Percentiles rank a stretch among this genome's conserved stretches.
These are phyloP conservation scores for Cynoglossus semilaevis DNA, from an alignment of 2,113 vertebrate species.

Conservation along the genomic window DNA sequence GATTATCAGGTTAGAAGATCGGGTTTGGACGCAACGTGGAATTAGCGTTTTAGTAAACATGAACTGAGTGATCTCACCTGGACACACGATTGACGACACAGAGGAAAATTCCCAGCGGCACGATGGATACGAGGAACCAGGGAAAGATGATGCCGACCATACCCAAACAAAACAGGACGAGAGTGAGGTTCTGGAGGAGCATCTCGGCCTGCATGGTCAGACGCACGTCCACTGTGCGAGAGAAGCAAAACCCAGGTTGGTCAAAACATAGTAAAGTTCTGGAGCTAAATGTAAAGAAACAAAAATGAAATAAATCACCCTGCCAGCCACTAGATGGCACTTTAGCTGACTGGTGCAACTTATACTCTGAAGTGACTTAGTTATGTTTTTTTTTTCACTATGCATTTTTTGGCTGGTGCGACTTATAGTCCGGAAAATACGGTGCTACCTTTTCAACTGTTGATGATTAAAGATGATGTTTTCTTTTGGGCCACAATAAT, in stretches of 20 bases:
- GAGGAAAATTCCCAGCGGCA: slow-evolving; percentile 77
- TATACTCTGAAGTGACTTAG: no score
- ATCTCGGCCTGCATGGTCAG: slow-evolving; percentile 79
- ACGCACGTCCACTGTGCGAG: slow-evolving; percentile 78
- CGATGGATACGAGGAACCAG: slow-evolving; percentile 79
- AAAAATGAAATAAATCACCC: no score
- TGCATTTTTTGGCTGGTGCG: no score
- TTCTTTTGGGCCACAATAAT: no score
- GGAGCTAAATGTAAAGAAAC: background rate
- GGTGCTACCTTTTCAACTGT: no score
- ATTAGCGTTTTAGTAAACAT: background rate
- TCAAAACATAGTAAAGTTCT: background rate
- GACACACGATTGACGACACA: slow-evolving; percentile 75
- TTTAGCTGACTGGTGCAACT: no score
- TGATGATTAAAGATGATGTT: no score
- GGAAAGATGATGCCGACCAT: slow-evolving; percentile 79
- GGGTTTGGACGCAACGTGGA: background rate
- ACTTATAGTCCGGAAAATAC: no score
- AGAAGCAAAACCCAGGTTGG: slow-evolving; percentile 23
- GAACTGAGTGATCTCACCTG: slow-evolving; percentile 67
- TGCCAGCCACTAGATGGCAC: no score
- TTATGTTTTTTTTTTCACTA: no score
- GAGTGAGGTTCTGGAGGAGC: slow-evolving; percentile 80
- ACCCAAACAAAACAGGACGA: slow-evolving; percentile 79
- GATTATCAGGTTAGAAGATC: no score